Conservation (phyloP, 1,140 invertebrate genomes). For the Aphis gossypii region DNA sequence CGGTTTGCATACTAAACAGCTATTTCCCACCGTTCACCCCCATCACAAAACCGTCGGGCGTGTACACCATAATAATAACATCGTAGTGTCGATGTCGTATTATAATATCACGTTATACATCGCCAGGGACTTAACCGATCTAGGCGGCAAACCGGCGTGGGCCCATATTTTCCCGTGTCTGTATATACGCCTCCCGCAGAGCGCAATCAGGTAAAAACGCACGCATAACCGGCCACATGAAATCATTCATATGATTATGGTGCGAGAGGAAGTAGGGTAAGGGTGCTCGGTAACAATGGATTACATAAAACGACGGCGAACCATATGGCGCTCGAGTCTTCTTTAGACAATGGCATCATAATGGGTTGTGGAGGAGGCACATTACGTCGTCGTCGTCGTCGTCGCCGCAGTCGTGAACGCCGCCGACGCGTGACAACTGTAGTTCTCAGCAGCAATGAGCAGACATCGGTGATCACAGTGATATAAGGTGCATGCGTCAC, state of each 20-base stretch:
- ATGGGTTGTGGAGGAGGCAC: not conserved
- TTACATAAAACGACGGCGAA: not conserved
- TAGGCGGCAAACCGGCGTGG: not conserved
- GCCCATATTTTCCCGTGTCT: not conserved
- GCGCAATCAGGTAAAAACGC: not conserved
- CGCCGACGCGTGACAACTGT: constrained; percentile 46
- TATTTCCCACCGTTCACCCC: not conserved
- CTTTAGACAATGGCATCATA: not conserved
- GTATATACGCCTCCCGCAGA: not conserved
- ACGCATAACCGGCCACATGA: not conserved
- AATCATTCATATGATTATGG: not conserved
- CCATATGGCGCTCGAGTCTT: constrained; percentile 29
- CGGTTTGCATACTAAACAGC: constrained; percentile 12
- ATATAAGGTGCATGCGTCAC: too few relatives aligned
- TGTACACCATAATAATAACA: not conserved
- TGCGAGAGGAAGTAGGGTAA: too few relatives aligned
- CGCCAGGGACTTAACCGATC: not conserved
- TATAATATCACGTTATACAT: not conserved
- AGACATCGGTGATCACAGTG: not conserved
- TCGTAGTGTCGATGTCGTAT: not conserved
- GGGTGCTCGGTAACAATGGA: not conserved
- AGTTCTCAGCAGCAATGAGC: not conserved
- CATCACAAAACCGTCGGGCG: not conserved
- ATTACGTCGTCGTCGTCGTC: not conserved
- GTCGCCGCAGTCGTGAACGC: not conserved